A percentile compares a stretch with the other conserved stretches of the same genome.
Evolutionary conservation across 1,140 invertebrate genomes (phyloP).

Genomic region (Lethocerus indicus): DNA sequence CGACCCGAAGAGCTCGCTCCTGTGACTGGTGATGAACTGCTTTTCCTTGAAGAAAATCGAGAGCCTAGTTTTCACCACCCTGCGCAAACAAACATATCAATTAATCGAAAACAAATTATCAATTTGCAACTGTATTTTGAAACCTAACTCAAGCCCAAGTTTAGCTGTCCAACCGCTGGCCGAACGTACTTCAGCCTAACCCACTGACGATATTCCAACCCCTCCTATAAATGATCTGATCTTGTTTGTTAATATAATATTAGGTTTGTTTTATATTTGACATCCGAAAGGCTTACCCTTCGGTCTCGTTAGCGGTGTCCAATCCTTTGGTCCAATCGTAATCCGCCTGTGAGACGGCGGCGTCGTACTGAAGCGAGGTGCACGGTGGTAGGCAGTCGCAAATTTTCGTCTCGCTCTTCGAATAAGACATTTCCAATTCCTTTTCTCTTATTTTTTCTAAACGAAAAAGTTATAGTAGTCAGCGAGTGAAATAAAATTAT

Average conservation of each 20-base stretch:
- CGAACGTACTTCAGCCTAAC: too few relatives aligned
- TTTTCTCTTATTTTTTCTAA: background rate
- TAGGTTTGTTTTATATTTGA: too few relatives aligned
- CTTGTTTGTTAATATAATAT: too few relatives aligned
- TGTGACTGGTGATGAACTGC: conserved; percentile 40
- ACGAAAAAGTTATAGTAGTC: background rate
- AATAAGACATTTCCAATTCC: background rate
- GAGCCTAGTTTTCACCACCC: conserved; percentile 21
- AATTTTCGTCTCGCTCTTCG: background rate
- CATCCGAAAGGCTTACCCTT: too few relatives aligned
- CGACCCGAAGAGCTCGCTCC: conserved; percentile 40
- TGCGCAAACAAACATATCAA: background rate
- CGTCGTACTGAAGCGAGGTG: conserved; percentile 43
- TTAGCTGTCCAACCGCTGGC: too few relatives aligned
- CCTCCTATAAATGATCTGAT: too few relatives aligned
- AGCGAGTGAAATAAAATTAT: background rate
- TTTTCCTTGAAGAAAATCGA: conserved; percentile 40
- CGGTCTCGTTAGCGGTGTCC: too few relatives aligned
- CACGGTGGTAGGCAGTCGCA: conserved; percentile 49
- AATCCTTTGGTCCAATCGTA: conserved; percentile 39
- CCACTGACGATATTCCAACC: too few relatives aligned
- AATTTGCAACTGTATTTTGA: too few relatives aligned
- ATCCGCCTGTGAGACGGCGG: conserved; percentile 44
- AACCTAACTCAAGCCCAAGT: too few relatives aligned
- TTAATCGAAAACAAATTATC: too few relatives aligned